These are phyloP conservation scores for Subanguina moxae DNA, from an alignment of 1,140 invertebrate genomes.

Conservation along the genomic window DNA sequence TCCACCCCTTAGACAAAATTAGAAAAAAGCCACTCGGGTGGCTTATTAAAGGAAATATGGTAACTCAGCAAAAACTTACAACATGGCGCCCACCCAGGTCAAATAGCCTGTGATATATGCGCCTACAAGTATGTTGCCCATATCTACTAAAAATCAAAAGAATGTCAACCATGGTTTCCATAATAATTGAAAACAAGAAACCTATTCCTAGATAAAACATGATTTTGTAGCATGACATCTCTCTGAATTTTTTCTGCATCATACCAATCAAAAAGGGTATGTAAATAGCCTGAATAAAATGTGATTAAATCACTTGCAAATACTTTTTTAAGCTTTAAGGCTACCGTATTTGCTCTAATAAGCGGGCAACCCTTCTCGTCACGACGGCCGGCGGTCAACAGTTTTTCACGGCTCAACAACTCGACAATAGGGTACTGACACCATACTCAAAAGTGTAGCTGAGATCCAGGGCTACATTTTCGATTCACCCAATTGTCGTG, in stretches of 20 bases:
- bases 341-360: too few relatives aligned
- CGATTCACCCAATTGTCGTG: too few relatives aligned
- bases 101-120: conserved; percentile 21
- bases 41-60: conserved; percentile 6
- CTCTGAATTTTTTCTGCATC: conserved; percentile 14
- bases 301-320: background rate
- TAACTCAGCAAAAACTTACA: conserved; percentile 11
- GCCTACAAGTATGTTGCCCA: conserved; percentile 16
- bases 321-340: too few relatives aligned
- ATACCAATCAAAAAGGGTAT: conserved; percentile 26
- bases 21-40: too few relatives aligned
- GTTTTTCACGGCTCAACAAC: too few relatives aligned
- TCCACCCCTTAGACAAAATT: too few relatives aligned
- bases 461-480: too few relatives aligned
- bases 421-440: too few relatives aligned
- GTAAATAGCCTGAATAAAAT: conserved; percentile 1
- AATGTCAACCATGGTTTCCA: background rate
- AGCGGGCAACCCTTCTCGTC: too few relatives aligned
- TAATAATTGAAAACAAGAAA: background rate
- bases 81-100: conserved; percentile 22
- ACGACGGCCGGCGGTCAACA: too few relatives aligned
- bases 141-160: background rate
- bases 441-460: too few relatives aligned
- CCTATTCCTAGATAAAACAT: conserved; percentile 25
- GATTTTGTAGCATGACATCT: conserved; percentile 30